Conservation (phyloP, 2,113 vertebrate species). For the Lanius collurio region DNA sequence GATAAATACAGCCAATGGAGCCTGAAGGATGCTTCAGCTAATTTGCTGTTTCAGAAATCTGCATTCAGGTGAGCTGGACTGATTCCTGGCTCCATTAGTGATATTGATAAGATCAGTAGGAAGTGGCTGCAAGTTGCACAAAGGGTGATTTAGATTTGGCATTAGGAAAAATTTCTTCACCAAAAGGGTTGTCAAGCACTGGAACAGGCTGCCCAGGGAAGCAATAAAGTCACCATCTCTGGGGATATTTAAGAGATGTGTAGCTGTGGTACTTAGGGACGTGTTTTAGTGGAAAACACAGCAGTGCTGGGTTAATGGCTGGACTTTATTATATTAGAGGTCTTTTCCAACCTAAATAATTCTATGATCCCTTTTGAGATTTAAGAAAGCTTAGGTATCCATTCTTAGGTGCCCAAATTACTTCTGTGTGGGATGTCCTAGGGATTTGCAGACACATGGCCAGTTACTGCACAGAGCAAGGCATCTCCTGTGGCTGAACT, state of each 20-base stretch:
- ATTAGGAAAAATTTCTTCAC: not conserved
- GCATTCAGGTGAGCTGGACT: not conserved
- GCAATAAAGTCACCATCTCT: not conserved
- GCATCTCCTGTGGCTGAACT: not conserved
- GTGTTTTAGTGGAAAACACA: not conserved
- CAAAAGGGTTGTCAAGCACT: not conserved
- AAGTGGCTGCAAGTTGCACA: not conserved
- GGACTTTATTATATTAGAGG: not conserved
- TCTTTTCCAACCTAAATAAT: not conserved
- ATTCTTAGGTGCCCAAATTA: not conserved
- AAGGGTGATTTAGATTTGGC: not conserved
- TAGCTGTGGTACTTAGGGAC: not conserved
- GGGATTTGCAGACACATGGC: not conserved
- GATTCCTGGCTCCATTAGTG: not conserved
- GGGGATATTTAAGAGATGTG: not conserved
- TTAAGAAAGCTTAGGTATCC: not conserved
- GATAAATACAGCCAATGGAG: not conserved
- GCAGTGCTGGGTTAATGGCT: not conserved
- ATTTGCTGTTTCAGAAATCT: not conserved
- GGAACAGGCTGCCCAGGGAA: not conserved
- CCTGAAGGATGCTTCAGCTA: not conserved
- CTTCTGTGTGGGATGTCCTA: not conserved
- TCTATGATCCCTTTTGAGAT: not conserved
- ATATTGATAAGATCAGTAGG: not conserved
- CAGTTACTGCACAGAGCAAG: not conserved